A percentile compares a stretch with the other conserved stretches of the same genome.
These are phyloP conservation scores for Sciurus vulgaris DNA, from an alignment of 2,797 vertebrate genomes.

Conservation along the genomic window DNA sequence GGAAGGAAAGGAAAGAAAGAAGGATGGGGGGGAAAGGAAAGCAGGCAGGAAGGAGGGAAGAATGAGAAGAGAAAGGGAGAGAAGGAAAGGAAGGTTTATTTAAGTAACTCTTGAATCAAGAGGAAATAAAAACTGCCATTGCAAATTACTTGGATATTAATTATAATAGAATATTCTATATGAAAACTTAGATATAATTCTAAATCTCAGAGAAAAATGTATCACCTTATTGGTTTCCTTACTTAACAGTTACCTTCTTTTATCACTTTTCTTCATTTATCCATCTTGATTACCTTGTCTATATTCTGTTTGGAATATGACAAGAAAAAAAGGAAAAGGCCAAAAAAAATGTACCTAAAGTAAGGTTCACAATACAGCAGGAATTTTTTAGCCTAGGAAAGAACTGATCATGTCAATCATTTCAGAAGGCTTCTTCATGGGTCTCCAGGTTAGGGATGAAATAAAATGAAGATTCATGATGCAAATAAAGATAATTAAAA, in stretches of 20 bases:
- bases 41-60: not conserved
- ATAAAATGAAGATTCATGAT: not conserved
- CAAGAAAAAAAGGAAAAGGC: not conserved
- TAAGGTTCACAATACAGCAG: not conserved
- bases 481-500: not conserved
- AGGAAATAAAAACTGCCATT: not conserved
- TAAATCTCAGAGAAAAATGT: not conserved
- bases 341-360: not conserved
- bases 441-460: not conserved
- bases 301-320: not conserved
- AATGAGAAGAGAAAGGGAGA: not conserved
- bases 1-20: not conserved
- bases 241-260: not conserved
- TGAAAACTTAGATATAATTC: not conserved
- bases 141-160: not conserved
- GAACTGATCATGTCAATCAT: constrained; percentile 11
- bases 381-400: not conserved
- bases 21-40: not conserved
- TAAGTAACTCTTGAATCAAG: not conserved
- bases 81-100: not conserved
- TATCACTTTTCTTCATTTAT: constrained; percentile 9
- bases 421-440: not conserved
- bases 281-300: not conserved
- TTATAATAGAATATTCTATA: not conserved
- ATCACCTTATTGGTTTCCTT: not conserved